Conservation (phyloP, 2,888 invertebrate species). For the Chalcosyrphus nemorum region DNA sequence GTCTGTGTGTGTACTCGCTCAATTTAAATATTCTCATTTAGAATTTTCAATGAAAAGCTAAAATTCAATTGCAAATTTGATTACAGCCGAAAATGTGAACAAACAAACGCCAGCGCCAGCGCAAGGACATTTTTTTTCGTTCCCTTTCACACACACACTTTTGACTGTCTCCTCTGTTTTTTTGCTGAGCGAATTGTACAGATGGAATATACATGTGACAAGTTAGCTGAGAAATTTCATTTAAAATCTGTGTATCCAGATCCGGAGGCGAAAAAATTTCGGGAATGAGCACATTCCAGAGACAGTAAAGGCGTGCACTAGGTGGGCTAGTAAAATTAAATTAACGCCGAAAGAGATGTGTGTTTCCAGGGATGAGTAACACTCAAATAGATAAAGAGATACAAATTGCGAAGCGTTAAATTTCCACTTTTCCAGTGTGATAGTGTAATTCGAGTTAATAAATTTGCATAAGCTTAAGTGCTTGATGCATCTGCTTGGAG, state of each 20-base stretch:
- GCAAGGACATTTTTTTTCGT: background rate
- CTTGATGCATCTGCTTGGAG: background rate
- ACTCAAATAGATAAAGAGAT: slow-evolving; percentile 20
- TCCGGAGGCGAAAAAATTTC: background rate
- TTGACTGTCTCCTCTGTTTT: background rate
- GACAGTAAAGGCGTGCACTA: background rate
- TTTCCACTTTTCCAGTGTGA: slow-evolving; percentile 17
- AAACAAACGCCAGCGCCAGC: slow-evolving; percentile 45
- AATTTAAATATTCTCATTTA: slow-evolving; percentile 54
- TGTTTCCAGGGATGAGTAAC: background rate
- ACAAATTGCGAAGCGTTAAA: slow-evolving; percentile 32
- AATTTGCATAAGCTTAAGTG: slow-evolving; percentile 1
- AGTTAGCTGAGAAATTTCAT: slow-evolving; percentile 52
- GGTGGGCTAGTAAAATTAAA: slow-evolving; percentile 25
- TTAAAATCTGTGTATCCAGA: slow-evolving; percentile 19
- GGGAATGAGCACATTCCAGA: background rate
- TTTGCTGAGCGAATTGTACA: background rate
- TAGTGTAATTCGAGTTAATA: background rate
- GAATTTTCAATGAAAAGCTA: slow-evolving; percentile 55
- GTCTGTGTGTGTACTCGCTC: slow-evolving; percentile 11
- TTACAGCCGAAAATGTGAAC: slow-evolving; percentile 54
- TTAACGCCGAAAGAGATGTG: background rate
- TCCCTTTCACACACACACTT: background rate
- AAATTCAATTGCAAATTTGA: slow-evolving; percentile 58
- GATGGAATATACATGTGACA: slow-evolving; percentile 39